phyloP scores from a whole-genome alignment of 2,113 vertebrate species.

The Catharus bicknelli region DNA sequence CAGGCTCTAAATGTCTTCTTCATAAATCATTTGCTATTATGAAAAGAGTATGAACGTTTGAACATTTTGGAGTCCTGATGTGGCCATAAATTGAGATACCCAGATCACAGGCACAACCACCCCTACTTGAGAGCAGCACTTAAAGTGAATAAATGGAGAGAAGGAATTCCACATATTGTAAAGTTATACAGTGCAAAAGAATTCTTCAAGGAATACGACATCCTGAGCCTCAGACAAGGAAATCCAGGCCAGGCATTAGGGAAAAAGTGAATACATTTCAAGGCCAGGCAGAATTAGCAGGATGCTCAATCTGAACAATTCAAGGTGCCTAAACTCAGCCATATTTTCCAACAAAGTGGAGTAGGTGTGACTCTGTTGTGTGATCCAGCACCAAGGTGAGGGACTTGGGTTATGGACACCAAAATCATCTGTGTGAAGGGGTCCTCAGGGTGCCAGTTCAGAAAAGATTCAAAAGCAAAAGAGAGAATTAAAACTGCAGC shows the following conservation, averaged over 20 bases:
- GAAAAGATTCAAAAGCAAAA: background rate
- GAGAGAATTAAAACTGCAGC: background rate
- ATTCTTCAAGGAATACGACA: background rate
- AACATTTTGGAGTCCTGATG: background rate
- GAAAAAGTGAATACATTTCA: background rate
- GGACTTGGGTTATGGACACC: background rate
- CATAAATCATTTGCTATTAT: background rate
- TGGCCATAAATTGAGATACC: background rate
- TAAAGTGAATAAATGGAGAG: background rate
- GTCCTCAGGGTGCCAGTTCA: background rate
- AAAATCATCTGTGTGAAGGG: background rate
- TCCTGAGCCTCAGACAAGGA: conserved; percentile 4
- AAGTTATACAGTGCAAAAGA: background rate
- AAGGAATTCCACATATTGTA: background rate
- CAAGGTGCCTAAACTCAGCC: background rate
- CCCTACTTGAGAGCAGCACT: background rate
- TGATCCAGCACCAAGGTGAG: background rate
- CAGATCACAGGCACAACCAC: background rate
- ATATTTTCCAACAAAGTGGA: background rate
- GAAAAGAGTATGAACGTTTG: background rate
- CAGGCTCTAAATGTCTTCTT: background rate
- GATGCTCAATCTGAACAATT: background rate
- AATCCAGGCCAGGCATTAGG: background rate
- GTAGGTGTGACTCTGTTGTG: background rate
- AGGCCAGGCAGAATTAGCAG: background rate